Base-by-base conservation (phyloP, 37 sponge, comb jelly and placozoan species). In the Ianthella basta region DNA sequence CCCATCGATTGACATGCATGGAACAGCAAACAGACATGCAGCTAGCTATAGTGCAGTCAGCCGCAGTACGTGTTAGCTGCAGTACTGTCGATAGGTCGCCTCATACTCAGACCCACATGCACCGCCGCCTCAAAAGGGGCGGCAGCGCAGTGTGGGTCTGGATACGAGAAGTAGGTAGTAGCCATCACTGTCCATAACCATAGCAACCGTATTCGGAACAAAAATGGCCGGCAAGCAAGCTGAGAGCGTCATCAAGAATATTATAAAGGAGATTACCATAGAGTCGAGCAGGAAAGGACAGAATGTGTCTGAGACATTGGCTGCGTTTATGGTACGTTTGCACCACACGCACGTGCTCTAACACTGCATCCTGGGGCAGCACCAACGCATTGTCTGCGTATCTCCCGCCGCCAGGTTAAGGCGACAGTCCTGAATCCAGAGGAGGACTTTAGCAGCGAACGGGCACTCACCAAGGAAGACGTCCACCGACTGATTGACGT, bases 361-460 rank as follows among this genome's bases (percentile, higher is more conserved):
- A n/a, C n/a, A n/a, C n/a, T n/a, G n/a, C n/a, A n/a, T n/a, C n/a
- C n/a, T n/a, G n/a, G n/a, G n/a, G n/a, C n/a, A n/a, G n/a, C n/a
- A n/a, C n/a, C n/a, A n/a, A n/a, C n/a, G n/a, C n/a, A n/a, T n/a
- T n/a, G n/a, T n/a, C n/a, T n/a, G n/a, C n/a, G n/a, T n/a, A n/a
- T n/a, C n/a, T n/a, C n/a, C 6, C 50, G 50, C 50, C n/a, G 65
- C 12, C 44, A 94, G 95, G 95, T 96, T 37, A 97, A 97, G 80
- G 95, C 97, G 53, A 89, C 91, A 60, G 97, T 99, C 4, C 87
- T 99, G 34, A 91, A 99, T 79, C 99, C 99, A n/a, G 96, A 99
- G 13, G 91, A 97, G 79, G 91, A 95, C 39, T 99, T 97, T 80
- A 93, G 95, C 78, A 97, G 91, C 18, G 97, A 99, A 40, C 85